phyloP scores from a whole-genome alignment of 2,113 vertebrate species.

The Bos taurus region DNA sequence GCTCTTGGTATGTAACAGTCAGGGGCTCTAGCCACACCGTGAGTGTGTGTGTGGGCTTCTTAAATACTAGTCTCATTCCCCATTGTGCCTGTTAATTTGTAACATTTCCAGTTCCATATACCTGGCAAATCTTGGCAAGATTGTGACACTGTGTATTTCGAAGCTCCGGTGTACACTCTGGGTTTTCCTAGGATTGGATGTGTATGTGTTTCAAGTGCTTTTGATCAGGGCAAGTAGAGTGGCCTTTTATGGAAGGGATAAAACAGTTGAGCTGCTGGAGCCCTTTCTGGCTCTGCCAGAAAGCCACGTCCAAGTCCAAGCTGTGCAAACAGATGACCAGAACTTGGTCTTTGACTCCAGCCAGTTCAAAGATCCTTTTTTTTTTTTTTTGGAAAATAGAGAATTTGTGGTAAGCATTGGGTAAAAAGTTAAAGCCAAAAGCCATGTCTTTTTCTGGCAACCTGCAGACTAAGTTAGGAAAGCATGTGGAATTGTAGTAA shows the following conservation, averaged over 20 bases:
- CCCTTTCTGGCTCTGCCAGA: constrained; percentile 6
- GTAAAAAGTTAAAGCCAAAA: neutral
- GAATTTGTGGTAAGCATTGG: neutral
- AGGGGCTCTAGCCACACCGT: neutral
- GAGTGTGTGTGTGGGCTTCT: neutral
- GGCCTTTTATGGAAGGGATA: constrained; percentile 39
- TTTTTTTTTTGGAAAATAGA: neutral
- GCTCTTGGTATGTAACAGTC: neutral
- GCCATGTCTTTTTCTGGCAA: neutral
- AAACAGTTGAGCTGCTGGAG: neutral
- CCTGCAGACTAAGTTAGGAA: neutral
- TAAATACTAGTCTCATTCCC: neutral
- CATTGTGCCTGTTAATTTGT: neutral
- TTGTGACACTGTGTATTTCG: neutral
- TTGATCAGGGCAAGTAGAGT: neutral
- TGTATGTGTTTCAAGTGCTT: constrained; percentile 3
- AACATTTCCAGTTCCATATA: neutral
- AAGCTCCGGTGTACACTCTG: neutral
- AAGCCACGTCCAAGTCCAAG: neutral
- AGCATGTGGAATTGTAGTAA: neutral
- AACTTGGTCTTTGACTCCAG: neutral
- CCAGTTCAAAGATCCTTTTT: neutral
- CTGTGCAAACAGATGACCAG: neutral
- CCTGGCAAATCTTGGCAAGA: neutral
- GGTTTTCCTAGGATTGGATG: constrained; percentile 4